Percentiles rank a stretch among this genome's conserved stretches.
Evolutionary conservation across 2,113 vertebrate species (phyloP).

Genomic region (Phycodurus eques): DNA sequence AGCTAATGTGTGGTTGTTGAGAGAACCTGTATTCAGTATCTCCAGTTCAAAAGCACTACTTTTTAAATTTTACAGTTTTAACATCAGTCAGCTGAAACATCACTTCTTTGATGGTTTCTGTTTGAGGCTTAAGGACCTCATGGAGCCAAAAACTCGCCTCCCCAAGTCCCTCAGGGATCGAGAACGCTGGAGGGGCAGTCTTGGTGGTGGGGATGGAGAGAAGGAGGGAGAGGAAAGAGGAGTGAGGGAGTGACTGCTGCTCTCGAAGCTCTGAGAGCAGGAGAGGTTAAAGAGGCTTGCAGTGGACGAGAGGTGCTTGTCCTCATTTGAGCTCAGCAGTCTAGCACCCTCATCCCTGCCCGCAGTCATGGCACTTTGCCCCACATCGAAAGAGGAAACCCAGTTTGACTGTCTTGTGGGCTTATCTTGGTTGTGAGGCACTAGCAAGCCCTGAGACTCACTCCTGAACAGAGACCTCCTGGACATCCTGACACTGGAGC

Average conservation of each 20-base stretch:
- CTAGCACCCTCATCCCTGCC: slow-evolving; percentile 52
- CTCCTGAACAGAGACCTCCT: slow-evolving; percentile 73
- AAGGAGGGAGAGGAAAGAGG: slow-evolving; percentile 76
- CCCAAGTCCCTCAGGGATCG: slow-evolving; percentile 78
- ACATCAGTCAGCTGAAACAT: slow-evolving; percentile 41
- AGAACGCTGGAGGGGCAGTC: slow-evolving; percentile 70
- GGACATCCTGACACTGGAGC: slow-evolving; percentile 67
- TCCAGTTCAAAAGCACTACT: not conserved
- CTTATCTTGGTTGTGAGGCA: slow-evolving; percentile 56
- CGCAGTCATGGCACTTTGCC: slow-evolving; percentile 43
- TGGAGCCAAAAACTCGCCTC: slow-evolving; percentile 75
- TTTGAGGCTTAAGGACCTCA: slow-evolving; percentile 77
- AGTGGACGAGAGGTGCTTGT: slow-evolving; percentile 73
- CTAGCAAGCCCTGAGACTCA: slow-evolving; percentile 74
- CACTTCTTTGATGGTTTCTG: slow-evolving; percentile 73
- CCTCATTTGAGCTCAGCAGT: slow-evolving; percentile 57
- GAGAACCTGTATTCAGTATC: not conserved
- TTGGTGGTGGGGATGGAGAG: slow-evolving; percentile 71
- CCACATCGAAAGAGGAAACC: slow-evolving; percentile 78
- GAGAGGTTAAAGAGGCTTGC: slow-evolving; percentile 77
- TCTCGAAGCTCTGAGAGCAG: slow-evolving; percentile 75
- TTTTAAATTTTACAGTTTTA: slow-evolving; percentile 7
- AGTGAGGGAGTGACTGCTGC: slow-evolving; percentile 71
- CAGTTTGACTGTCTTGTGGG: slow-evolving; percentile 64
- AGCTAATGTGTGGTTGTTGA: slow-evolving; percentile 13